These are phyloP conservation scores for Cynopterus sphinx DNA, from an alignment of 2,797 vertebrate species.

Conservation along the genomic window DNA sequence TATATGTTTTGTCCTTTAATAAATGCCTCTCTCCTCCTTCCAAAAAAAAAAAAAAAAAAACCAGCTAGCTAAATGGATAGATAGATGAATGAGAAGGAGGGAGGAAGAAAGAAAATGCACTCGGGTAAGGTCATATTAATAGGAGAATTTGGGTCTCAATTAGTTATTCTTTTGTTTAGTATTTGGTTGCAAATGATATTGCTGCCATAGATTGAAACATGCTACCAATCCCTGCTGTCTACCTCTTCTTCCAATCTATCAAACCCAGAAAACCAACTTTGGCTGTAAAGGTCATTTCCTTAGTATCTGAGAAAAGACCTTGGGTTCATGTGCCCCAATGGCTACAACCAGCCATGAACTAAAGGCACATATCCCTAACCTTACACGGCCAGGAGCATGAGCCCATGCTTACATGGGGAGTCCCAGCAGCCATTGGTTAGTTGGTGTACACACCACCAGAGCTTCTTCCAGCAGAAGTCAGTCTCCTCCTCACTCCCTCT, in stretches of 20 bases:
- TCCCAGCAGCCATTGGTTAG: fast-evolving
- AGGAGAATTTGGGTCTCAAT: not conserved
- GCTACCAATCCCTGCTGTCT: not conserved
- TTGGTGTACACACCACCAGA: not conserved
- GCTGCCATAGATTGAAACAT: not conserved
- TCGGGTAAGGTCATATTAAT: not conserved
- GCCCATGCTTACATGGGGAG: fast-evolving
- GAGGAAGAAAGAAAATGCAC: not conserved
- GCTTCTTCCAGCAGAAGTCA: not conserved
- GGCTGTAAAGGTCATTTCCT: not conserved
- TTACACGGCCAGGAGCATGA: fast-evolving
- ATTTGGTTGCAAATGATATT: not conserved
- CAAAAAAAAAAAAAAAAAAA: not conserved
- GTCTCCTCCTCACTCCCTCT: not conserved
- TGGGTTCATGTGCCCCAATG: not conserved
- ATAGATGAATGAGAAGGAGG: no score
- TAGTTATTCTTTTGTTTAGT: not conserved
- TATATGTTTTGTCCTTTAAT: not conserved
- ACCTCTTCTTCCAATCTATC: not conserved
- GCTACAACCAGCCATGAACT: not conserved
- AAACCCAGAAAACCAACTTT: not conserved
- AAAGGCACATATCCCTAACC: not conserved
- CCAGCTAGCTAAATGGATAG: not conserved
- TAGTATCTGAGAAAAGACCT: not conserved
- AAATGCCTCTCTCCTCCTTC: not conserved